Percentiles rank a stretch among this genome's conserved stretches.
These are phyloP conservation scores for Cheilosia vulpina DNA, from an alignment of 2,888 invertebrate species.

Conservation along the genomic window DNA sequence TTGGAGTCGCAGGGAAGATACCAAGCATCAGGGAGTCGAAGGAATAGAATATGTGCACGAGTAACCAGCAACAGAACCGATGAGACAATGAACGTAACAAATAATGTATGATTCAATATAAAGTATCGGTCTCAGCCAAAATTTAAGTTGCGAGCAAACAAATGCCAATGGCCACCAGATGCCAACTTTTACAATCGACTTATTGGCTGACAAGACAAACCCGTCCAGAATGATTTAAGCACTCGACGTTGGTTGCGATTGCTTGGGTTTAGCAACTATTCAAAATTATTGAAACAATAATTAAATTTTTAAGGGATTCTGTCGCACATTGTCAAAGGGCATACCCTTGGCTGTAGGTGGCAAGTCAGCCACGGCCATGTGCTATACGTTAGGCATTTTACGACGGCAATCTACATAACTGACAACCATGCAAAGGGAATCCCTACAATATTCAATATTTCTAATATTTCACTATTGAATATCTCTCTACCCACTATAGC, in stretches of 20 bases:
- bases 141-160: no score
- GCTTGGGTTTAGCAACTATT: background rate
- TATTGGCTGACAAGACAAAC: background rate
- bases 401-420: conserved; percentile 32
- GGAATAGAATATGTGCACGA: conserved; percentile 10
- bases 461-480: conserved; percentile 20
- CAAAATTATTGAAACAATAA: conserved; percentile 30
- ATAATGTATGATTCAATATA: no score
- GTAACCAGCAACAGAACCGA: background rate
- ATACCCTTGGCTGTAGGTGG: background rate
- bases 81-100: background rate
- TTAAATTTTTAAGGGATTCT: conserved; percentile 3
- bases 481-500: background rate
- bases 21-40: background rate
- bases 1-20: background rate
- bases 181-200: background rate
- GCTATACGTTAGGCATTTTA: conserved; percentile 24
- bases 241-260: background rate
- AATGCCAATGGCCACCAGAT: no score
- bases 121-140: no score
- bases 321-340: background rate
- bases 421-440: conserved; percentile 23
- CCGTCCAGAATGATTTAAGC: background rate
- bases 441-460: conserved; percentile 20
- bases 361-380: background rate